A percentile compares a stretch with the other conserved stretches of the same genome.
These are phyloP conservation scores for Benitochromis conjunctus DNA, from an alignment of 2,113 vertebrate genomes.

Conservation along the genomic window DNA sequence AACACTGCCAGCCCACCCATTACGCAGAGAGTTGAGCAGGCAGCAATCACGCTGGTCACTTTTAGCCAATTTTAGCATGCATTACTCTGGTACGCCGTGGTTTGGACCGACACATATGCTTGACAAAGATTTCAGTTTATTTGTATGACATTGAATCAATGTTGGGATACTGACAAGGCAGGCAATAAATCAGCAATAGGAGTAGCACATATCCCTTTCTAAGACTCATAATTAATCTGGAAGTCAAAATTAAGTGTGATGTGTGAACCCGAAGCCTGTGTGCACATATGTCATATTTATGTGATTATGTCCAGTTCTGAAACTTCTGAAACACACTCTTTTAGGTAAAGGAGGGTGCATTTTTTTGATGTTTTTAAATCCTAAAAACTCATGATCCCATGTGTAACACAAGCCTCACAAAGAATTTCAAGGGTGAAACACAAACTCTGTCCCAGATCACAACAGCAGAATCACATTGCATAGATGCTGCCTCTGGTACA, in stretches of 20 bases:
- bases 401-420: background rate
- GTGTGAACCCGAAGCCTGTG: background rate
- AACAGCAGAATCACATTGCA: background rate
- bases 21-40: background rate
- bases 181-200: background rate
- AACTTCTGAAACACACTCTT: background rate
- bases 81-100: background rate
- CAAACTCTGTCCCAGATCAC: background rate
- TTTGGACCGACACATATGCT: background rate
- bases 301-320: background rate
- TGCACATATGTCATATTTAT: background rate
- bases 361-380: background rate
- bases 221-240: background rate
- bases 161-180: background rate
- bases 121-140: background rate
- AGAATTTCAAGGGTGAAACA: constrained; percentile 5
- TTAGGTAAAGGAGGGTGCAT: background rate
- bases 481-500: background rate
- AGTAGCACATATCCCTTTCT: background rate
- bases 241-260: background rate
- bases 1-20: background rate
- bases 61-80: background rate
- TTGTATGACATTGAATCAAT: background rate
- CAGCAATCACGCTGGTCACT: background rate
- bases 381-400: background rate